A percentile compares a stretch with the other conserved stretches of the same genome.
phyloP scores from a whole-genome alignment of 2,888 invertebrate genomes.

The Alsophila aescularia region DNA sequence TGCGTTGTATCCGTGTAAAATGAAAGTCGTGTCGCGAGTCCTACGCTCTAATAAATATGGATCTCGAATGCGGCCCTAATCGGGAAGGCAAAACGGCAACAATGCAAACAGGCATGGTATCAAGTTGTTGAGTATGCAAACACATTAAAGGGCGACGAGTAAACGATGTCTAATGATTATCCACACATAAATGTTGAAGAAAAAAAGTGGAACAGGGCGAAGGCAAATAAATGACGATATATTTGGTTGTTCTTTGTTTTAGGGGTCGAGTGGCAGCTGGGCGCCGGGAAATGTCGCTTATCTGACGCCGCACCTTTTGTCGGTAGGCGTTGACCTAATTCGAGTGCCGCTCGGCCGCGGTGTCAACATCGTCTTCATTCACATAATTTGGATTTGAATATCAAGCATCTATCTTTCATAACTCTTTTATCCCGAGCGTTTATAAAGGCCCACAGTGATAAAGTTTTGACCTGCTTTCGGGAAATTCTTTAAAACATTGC shows the following conservation, averaged over 20 bases:
- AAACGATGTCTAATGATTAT: conserved; percentile 78
- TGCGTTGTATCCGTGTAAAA: conserved; percentile 73
- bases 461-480: conserved; percentile 30
- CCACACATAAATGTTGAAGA: conserved; percentile 63
- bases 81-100: conserved; percentile 81
- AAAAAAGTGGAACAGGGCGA: conserved; percentile 61
- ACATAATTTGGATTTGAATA: conserved; percentile 55
- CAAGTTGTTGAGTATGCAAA: conserved; percentile 80
- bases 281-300: conserved; percentile 78
- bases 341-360: conserved; percentile 67
- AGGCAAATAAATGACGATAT: conserved; percentile 74
- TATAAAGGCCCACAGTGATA: conserved; percentile 13
- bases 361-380: conserved; percentile 68
- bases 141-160: conserved; percentile 77
- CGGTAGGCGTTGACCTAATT: conserved; percentile 81
- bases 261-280: conserved; percentile 72
- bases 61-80: conserved; percentile 81
- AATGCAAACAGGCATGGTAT: conserved; percentile 80
- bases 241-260: conserved; percentile 79
- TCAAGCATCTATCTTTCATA: conserved; percentile 37
- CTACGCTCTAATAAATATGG: conserved; percentile 80
- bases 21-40: conserved; percentile 77
- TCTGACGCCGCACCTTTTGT: conserved; percentile 82
- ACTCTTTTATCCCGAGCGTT: conserved; percentile 17
- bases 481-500: conserved; percentile 21